Evolutionary conservation across 2,888 invertebrate species (phyloP), one percentile per base, ranked within the genome.

Genomic region (Andrena praecox): DNA sequence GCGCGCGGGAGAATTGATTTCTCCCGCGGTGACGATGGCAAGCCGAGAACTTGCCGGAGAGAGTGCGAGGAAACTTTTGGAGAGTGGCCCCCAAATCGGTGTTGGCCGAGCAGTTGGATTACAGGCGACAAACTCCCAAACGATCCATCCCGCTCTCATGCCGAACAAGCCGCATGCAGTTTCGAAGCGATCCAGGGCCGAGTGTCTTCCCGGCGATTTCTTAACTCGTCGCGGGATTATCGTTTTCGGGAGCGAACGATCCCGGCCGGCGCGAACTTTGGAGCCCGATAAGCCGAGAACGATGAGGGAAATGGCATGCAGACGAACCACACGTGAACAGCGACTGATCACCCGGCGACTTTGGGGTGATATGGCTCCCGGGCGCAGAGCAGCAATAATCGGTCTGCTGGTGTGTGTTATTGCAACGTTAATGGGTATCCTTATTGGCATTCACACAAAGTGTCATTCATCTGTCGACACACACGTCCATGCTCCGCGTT

Each of bases 131-230:
- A 70, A 70, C 24, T 27, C 70, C 64, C 69, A n/a, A 59, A 24
- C n/a, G 59, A 77, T 50, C 42, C 66, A 29, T 8, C 66, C 60
- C 42, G 12, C 64, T 42, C 56, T 63, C 82, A 80, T 82, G 80
- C 80, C 67, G 63, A 80, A 80, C 24, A 80, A 82, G 71, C 80
- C 29, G 52, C 82, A 82, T 80, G 82, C 82, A 82, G n/a, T 67
- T 66, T 29, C 64, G 33, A 59, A 50, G 50, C 24, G 8, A 54
- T 50, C 33, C 64, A 31, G 31, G 50, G 6, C 20, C 33, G 29
- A 31, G 33, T 12, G 20, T 20, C 2, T 52, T 52, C 20, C 0
- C 0, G 52, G 20, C 20, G 52, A 52, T 52, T 52, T 52, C 20
- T 52, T 52, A 16, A 42, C 16, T 42, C 42, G 42, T 4, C 42